These are phyloP conservation scores for Sebastes hubbsi DNA, from an alignment of 2,797 vertebrate genomes.

Conservation along the genomic window DNA sequence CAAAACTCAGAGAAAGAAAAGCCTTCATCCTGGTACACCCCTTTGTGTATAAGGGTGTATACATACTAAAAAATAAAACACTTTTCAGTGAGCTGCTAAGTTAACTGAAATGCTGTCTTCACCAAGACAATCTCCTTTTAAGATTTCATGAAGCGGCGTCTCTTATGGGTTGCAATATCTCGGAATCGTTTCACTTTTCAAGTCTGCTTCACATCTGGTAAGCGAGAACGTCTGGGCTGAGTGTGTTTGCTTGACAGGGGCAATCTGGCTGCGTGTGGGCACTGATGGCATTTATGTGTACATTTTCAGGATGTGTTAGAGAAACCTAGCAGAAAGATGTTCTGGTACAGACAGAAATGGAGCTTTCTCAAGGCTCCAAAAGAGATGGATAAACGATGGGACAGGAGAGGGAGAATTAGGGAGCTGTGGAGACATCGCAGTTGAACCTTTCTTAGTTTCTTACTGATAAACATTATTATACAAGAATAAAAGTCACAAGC, in stretches of 20 bases:
- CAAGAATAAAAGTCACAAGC: background rate
- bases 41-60: constrained; percentile 17
- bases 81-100: constrained; percentile 38
- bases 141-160: constrained; percentile 75
- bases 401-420: constrained; percentile 26
- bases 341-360: constrained; percentile 64
- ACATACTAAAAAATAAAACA: constrained; percentile 39
- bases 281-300: constrained; percentile 83
- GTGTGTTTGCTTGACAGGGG: constrained; percentile 65
- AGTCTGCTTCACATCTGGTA: constrained; percentile 55
- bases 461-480: constrained; percentile 3
- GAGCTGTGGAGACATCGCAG: background rate
- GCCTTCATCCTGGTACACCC: background rate
- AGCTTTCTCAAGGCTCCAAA: constrained; percentile 52
- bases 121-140: constrained; percentile 60
- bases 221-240: constrained; percentile 60
- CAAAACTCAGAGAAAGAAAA: constrained; percentile 16
- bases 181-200: constrained; percentile 74
- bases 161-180: constrained; percentile 64
- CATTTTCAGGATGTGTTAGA: constrained; percentile 78
- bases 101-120: constrained; percentile 56
- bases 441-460: background rate
- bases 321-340: constrained; percentile 72
- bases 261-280: constrained; percentile 65
- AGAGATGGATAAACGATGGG: constrained; percentile 53